Percentiles rank a stretch among this genome's conserved stretches.
phyloP scores from a whole-genome alignment of 2,888 invertebrate genomes.

The Eupithecia tripunctaria region DNA sequence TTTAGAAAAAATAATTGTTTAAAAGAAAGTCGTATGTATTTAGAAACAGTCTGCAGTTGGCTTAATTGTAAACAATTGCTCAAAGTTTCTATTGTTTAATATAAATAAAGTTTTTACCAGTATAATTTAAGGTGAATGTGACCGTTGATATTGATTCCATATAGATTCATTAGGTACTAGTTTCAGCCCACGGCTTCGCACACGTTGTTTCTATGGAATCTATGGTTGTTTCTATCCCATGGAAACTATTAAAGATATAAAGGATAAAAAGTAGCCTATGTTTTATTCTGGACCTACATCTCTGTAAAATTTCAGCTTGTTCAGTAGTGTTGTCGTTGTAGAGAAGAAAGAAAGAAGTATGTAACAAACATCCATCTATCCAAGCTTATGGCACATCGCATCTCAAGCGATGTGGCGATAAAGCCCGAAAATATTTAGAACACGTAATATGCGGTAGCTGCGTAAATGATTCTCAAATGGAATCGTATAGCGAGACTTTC shows the following conservation, averaged over 20 bases:
- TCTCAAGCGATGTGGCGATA: neutral
- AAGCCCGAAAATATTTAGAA: neutral
- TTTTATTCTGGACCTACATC: neutral
- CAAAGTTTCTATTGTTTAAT: too few species aligned
- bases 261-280: neutral
- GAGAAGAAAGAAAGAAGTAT: neutral
- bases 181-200: neutral
- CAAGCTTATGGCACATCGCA: too few species aligned
- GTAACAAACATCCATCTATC: neutral
- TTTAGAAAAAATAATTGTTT: neutral
- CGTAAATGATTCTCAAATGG: conserved; percentile 2
- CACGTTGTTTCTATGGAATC: neutral
- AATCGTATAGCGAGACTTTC: neutral
- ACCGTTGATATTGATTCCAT: neutral
- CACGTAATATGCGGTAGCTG: neutral
- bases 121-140: neutral
- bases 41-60: too few species aligned
- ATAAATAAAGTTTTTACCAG: too few species aligned
- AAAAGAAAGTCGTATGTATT: too few species aligned
- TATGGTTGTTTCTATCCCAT: neutral
- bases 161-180: neutral
- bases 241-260: neutral
- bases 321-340: neutral
- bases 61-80: too few species aligned
- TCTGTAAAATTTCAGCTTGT: neutral